Percentiles rank a stretch among this genome's conserved stretches.
These are phyloP conservation scores for Ispidina picta DNA, from an alignment of 2,797 vertebrate genomes.

Conservation along the genomic window DNA sequence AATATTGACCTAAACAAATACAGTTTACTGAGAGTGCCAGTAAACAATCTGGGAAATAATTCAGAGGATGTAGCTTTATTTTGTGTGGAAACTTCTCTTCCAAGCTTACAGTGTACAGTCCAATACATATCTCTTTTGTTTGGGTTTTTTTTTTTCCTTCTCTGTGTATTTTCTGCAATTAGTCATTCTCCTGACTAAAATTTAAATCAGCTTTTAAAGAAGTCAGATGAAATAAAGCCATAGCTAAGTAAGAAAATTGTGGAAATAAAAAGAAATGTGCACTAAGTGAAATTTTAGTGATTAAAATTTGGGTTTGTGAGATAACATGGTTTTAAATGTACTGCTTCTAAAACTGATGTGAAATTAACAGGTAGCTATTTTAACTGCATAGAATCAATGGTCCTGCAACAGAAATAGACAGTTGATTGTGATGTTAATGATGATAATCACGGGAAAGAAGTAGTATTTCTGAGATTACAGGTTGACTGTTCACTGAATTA, in stretches of 20 bases:
- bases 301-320: not conserved
- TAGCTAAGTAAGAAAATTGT: not conserved
- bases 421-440: not conserved
- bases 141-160: too few relatives aligned
- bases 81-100: slow-evolving; percentile 17
- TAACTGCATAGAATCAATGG: not conserved
- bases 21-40: not conserved
- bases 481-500: not conserved
- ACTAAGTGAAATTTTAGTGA: not conserved
- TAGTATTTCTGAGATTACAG: not conserved
- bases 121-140: not conserved
- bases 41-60: slow-evolving; percentile 40
- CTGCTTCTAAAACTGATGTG: not conserved
- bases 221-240: not conserved
- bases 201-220: not conserved
- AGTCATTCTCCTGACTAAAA: not conserved
- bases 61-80: not conserved
- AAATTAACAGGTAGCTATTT: not conserved
- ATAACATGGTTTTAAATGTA: not conserved
- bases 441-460: not conserved
- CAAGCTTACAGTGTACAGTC: not conserved
- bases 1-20: slow-evolving; percentile 44
- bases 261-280: not conserved
- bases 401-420: not conserved
- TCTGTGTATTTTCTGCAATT: not conserved